phyloP scores from a whole-genome alignment of 2,113 vertebrate genomes.

The Limanda limanda region DNA sequence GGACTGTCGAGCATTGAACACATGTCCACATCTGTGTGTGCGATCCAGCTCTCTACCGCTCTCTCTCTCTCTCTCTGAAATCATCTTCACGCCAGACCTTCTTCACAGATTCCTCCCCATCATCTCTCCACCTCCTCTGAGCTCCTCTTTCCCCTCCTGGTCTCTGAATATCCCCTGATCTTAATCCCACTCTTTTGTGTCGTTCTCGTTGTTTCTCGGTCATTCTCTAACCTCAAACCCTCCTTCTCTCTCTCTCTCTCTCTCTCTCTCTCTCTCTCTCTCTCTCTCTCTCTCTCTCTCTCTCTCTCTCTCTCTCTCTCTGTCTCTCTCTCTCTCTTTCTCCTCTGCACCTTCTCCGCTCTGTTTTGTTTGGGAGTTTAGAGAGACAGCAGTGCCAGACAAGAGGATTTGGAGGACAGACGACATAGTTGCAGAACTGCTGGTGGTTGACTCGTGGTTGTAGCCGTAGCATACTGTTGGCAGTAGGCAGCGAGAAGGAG shows the following conservation, averaged over 20 bases:
- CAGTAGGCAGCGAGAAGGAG: conserved; percentile 50
- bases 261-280: not conserved
- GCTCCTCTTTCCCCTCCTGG: not conserved
- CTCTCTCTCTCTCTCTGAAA: conserved; percentile 35
- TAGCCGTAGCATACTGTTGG: conserved; percentile 65
- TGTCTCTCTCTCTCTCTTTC: not conserved
- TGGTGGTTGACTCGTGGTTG: conserved; percentile 55
- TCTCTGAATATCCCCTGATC: conserved; percentile 46
- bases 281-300: not conserved
- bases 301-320: conserved; percentile 1
- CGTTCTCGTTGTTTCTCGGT: conserved; percentile 41
- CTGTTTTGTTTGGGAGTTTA: conserved; percentile 21
- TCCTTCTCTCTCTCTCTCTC: conserved; percentile 1
- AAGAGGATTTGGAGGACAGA: conserved; percentile 53
- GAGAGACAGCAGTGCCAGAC: conserved; percentile 48
- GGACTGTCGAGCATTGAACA: conserved; percentile 44
- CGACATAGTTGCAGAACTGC: conserved; percentile 48
- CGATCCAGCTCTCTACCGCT: conserved; percentile 31
- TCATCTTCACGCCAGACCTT: conserved; percentile 32
- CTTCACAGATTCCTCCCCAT: conserved; percentile 1
- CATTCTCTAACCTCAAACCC: conserved; percentile 32
- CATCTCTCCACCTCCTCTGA: conserved; percentile 3
- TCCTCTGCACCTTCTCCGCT: not conserved
- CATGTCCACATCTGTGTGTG: conserved; percentile 73
- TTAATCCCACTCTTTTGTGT: conserved; percentile 57